Base-by-base conservation (phyloP, 1,140 invertebrate species). In the Tetranychus cinnabarinus region DNA sequence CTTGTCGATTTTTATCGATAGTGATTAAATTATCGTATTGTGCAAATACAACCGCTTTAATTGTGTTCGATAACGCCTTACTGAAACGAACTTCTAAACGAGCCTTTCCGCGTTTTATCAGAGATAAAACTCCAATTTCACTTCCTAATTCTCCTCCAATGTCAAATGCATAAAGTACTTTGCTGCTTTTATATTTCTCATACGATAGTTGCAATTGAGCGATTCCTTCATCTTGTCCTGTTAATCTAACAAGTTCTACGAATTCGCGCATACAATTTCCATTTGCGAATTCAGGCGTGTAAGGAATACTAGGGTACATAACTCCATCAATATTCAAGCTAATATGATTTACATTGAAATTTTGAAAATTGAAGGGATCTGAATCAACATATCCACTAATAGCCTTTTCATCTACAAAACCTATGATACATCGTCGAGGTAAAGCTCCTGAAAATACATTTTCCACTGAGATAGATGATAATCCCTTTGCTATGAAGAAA, bases 21-120 rank as follows among this genome's bases (percentile, higher is more conserved):
- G 59, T 42, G 3, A 65, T 33, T 35, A 64, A 33, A 34, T 59
- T 61, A 35, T 63, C 50, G 58, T 64, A 66, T 45, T 66, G 62
- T 6, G n/a, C 55, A 37, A 37, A 61, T 37, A 56, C 13, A 7
- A 61, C 10, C 5, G 35, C 54, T 33, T 37, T 56, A 1, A 61
- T 33, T n/a, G 52, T 15, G 4, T 3, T 12, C 2, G 54, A 1
- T 42, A 56, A 10, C 2, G 50, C 31, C n/a, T 56, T 56, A 13
- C 3, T 10, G 23, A 61, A 61, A 2, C n/a, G 7, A 10, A 61
- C 12, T 33, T 61, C 54, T 7, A 61, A 3, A 6, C 50, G 10
- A n/a, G 56, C 3, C 4, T 12, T 34, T 34, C 55, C 55, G 5
- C 36, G 33, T 35, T 36, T 34, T 56, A 56, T 56, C 4, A 36